Evolutionary conservation across 2,797 vertebrate species (phyloP).

Genomic region (Sebastes hubbsi): DNA sequence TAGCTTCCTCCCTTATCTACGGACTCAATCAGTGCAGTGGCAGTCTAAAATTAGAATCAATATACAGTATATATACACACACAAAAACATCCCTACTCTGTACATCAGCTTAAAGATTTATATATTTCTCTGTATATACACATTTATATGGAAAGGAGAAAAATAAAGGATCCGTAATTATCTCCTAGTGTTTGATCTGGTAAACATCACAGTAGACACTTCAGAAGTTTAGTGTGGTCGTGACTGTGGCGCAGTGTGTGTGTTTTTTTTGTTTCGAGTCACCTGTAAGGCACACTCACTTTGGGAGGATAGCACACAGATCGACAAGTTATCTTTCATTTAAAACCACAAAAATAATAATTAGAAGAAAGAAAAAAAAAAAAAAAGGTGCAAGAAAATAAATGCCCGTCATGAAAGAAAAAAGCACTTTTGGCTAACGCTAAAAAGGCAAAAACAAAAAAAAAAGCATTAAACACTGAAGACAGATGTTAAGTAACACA

Average conservation of each 20-base stretch:
- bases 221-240: slow-evolving; percentile 17
- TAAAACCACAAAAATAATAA: slow-evolving; percentile 25
- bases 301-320: slow-evolving; percentile 32
- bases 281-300: slow-evolving; percentile 68
- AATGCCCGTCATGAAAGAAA: slow-evolving; percentile 30
- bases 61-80: slow-evolving; percentile 48
- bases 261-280: slow-evolving; percentile 33
- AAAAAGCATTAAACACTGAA: slow-evolving; percentile 20
- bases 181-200: slow-evolving; percentile 43
- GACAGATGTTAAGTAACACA: not conserved
- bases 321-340: not conserved
- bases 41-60: slow-evolving; percentile 61
- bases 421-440: slow-evolving; percentile 63
- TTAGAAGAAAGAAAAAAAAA: not conserved
- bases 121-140: slow-evolving; percentile 76
- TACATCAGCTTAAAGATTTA: slow-evolving; percentile 70
- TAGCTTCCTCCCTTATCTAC: slow-evolving; percentile 35
- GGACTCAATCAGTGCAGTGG: slow-evolving; percentile 62
- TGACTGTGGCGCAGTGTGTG: slow-evolving; percentile 14
- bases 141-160: slow-evolving; percentile 62
- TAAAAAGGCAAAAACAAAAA: slow-evolving; percentile 57
- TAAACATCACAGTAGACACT: slow-evolving; percentile 48
- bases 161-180: slow-evolving; percentile 44
- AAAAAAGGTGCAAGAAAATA: slow-evolving; percentile 26
- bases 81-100: slow-evolving; percentile 54